Evolutionary conservation across 1,140 invertebrate species (phyloP), one percentile per base, ranked within the genome.

Genomic region (Mizuhopecten yessoensis): DNA sequence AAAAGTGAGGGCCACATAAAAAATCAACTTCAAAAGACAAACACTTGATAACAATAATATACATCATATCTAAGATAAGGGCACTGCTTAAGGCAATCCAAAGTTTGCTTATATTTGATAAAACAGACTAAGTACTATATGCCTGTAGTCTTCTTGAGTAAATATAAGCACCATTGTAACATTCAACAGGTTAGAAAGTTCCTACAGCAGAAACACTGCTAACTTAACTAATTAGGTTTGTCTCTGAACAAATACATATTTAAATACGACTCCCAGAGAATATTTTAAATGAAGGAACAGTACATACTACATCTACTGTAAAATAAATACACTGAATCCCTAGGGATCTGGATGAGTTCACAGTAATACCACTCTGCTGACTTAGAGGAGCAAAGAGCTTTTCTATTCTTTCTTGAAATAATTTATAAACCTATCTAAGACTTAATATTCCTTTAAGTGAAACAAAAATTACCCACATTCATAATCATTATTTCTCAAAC

Each of bases 381-480:
- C 42, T 17, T 17, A 45, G 9, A 45, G 42, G 17, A 45, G 17
- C 36, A 39, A 39, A 39, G 13, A 7, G 36, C 13, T 13, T 39
- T 13, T 39, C 13, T 39, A 7, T 20, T 75, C n/a, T 75, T n/a
- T 29, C n/a, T 75, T 29, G 3, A 17, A n/a, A 75, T 75, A 75
- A 75, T 75, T 75, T 75, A 75, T 75, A 75, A 75, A 29, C 57
- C 57, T 75, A 75, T 75, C 57, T 75, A 75, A n/a, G 9, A 57
- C 45, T 57, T n/a, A n/a, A n/a, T 49, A 49, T 20, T 75, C 23
- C 29, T 2, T 7, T 39, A 57, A 2, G 3, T 29, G 57, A 75
- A 75, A 29, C 23, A 75, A n/a, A n/a, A n/a, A 75, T 17, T 17
- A 3, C 57, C 57, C 57, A 5, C 57, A 29, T 49, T 49, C 23